Conservation (phyloP, 2,888 invertebrate species). For the Aleiodes alternator region DNA sequence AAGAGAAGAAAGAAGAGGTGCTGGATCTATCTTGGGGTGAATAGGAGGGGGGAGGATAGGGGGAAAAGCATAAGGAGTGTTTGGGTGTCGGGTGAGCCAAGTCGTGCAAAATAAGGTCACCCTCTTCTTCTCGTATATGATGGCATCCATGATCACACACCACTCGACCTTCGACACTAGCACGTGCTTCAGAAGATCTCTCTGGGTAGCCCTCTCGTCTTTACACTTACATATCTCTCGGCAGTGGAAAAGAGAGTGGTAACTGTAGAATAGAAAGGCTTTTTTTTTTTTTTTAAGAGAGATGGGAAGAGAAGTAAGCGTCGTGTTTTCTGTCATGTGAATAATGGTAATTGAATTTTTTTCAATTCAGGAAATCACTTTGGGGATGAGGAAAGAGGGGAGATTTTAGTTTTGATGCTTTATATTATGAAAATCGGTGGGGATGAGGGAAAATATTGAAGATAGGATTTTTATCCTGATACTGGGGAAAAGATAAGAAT, state of each 20-base stretch:
- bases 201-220: slow-evolving; percentile 35
- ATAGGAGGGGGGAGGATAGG: no score
- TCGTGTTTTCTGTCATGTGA: no score
- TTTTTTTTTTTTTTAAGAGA: no score
- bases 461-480: no score
- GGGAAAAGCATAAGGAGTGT: slow-evolving; percentile 3
- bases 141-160: slow-evolving; percentile 32
- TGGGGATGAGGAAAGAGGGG: no score
- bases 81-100: slow-evolving; percentile 49
- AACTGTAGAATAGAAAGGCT: slow-evolving; percentile 18
- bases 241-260: background rate
- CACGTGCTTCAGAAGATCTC: slow-evolving; percentile 53
- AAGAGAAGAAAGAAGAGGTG: background rate
- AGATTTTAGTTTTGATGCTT: no score
- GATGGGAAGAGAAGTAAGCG: background rate
- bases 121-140: slow-evolving; percentile 45
- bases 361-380: no score
- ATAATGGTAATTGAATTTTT: no score
- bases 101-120: slow-evolving; percentile 52
- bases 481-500: no score
- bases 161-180: slow-evolving; percentile 56
- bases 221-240: slow-evolving; percentile 3
- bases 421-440: no score
- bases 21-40: background rate
- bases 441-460: no score